Evolutionary conservation across 1,140 invertebrate species (phyloP), one percentile per base, ranked within the genome.

Genomic region (Calephelis virginiensis): DNA sequence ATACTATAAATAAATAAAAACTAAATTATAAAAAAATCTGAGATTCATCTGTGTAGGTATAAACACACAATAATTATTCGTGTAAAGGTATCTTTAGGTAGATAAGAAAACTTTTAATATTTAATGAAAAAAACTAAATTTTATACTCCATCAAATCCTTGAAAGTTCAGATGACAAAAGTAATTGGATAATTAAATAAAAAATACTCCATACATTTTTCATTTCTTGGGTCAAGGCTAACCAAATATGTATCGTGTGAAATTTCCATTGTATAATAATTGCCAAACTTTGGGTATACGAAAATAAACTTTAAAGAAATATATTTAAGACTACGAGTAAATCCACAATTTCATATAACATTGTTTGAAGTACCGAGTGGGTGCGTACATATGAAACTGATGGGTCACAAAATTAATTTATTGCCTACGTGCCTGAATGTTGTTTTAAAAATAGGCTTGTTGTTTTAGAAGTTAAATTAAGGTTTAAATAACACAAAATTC

Each of bases 351-450:
- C 6, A 38, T 11, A 59, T 59, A 59, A 59, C 56, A 37, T 59
- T 40, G 28, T 59, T 37, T 9, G 8, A 11, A 59, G 37, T 8
- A 59, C 11, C 38, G 61, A 53, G 70, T 71, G 68, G 67, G 68
- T 69, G 67, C 63, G 71, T 69, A 64, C 63, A 67, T 69, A 64
- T 64, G 38, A 56, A 62, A 61, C 56, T 45, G 13, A 56, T 62
- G 63, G 45, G 62, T 64, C 61, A 45, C 28, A 66, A 53, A n/a
- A 61, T 53, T 72, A 61, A 72, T 69, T 72, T 69, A 70, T 70
- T 64, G 63, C 46, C 6, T 59, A 37, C 56, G 56, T 59, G 56
- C 37, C 56, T 11, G 56, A 59, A 37, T 38, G 56, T 9, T 28
- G 17, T 28, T 59, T 59, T 59, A 38, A 63, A 63, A 63, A 46